Evolutionary conservation across 2,113 vertebrate species (phyloP).

Genomic region (Vombatus ursinus): DNA sequence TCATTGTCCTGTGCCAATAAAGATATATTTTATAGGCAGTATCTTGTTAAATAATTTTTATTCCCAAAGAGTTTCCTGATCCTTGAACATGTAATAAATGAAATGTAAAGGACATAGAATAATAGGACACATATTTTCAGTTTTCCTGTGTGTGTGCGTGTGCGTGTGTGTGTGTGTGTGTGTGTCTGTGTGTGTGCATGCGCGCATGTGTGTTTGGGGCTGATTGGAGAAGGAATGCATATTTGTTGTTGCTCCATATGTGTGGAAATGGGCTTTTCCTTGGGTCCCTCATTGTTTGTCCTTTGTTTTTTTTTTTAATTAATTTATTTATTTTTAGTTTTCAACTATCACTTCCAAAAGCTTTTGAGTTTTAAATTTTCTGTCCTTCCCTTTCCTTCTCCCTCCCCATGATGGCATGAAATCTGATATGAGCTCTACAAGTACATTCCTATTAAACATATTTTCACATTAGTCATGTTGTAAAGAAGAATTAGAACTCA

Average conservation of each 20-base stretch:
- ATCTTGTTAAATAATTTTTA: not conserved
- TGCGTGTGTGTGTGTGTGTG: not conserved
- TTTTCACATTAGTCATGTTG: too few relatives aligned
- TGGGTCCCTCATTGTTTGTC: not conserved
- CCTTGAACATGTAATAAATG: not conserved
- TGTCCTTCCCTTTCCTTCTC: too few relatives aligned
- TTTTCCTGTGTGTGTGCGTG: not conserved
- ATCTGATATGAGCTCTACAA: too few relatives aligned
- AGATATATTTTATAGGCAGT: not conserved
- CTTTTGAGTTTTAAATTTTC: too few relatives aligned
- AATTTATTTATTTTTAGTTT: too few relatives aligned
- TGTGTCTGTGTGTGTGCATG: too few relatives aligned
- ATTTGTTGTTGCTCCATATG: not conserved
- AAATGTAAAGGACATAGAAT: not conserved
- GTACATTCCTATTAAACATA: too few relatives aligned
- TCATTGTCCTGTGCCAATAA: not conserved
- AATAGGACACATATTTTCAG: not conserved
- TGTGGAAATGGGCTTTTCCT: not conserved
- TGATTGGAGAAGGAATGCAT: not conserved
- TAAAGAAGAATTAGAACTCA: too few relatives aligned
- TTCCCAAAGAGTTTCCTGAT: not conserved
- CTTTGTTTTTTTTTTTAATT: not conserved
- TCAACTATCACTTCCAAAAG: too few relatives aligned
- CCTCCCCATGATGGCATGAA: too few relatives aligned
- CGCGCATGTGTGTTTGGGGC: not conserved